Evolutionary conservation across 1,140 invertebrate genomes (phyloP).

Genomic region (Anastrepha ludens): DNA sequence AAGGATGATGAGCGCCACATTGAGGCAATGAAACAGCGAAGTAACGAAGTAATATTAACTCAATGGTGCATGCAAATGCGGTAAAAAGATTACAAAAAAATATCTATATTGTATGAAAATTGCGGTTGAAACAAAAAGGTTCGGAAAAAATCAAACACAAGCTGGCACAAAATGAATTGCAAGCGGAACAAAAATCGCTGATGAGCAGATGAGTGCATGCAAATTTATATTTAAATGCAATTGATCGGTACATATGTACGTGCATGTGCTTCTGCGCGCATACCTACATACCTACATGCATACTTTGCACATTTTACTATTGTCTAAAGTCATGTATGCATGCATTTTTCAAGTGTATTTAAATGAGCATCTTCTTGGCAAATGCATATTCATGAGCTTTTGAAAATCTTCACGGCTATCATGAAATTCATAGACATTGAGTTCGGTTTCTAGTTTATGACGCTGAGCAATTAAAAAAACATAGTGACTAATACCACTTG

Average conservation of each 20-base stretch:
- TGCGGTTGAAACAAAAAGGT: not conserved
- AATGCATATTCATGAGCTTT: conserved; percentile 31
- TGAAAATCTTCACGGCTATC: conserved; percentile 8
- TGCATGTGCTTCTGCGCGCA: not conserved
- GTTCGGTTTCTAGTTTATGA: conserved; percentile 25
- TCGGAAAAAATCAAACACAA: not conserved
- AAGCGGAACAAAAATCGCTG: not conserved
- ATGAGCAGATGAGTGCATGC: conserved; percentile 35
- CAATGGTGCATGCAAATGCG: conserved; percentile 4
- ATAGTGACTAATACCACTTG: not conserved
- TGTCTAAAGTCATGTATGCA: no score
- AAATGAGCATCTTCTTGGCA: not conserved
- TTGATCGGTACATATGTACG: not conserved
- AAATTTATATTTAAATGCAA: not conserved
- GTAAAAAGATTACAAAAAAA: not conserved
- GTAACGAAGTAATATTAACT: not conserved
- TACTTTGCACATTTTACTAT: not conserved
- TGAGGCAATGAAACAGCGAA: not conserved
- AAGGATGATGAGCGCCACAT: conserved; percentile 7
- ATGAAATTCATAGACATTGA: not conserved
- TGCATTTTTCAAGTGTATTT: not conserved
- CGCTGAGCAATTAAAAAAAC: not conserved
- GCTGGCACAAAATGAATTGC: not conserved
- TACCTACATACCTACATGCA: not conserved
- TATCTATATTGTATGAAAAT: not conserved